phyloP scores from a whole-genome alignment of 2,797 vertebrate species.

The Chelon labrosus region DNA sequence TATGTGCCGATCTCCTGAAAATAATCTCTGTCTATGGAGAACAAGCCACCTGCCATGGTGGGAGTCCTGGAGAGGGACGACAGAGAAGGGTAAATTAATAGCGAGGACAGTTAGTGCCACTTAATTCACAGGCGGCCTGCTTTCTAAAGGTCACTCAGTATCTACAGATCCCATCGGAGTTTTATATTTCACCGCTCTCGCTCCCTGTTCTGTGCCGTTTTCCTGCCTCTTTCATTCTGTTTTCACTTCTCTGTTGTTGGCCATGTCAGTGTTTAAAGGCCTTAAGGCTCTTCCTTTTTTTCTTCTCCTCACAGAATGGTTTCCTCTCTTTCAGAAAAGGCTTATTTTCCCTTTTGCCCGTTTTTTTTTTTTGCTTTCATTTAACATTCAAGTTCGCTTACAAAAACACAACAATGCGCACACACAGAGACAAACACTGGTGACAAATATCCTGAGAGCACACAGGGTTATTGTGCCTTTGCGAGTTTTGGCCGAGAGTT shows the following conservation, averaged over 20 bases:
- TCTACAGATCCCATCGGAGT: slow-evolving; percentile 55
- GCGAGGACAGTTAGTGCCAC: slow-evolving; percentile 26
- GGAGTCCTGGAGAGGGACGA: slow-evolving; percentile 88
- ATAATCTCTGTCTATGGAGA: slow-evolving; percentile 99
- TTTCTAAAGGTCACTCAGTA: slow-evolving; percentile 59
- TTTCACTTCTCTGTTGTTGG: slow-evolving; percentile 47
- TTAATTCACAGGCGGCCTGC: slow-evolving; percentile 34
- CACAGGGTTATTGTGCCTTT: not conserved
- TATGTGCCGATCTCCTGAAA: slow-evolving; percentile 99
- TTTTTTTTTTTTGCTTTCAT: slow-evolving; percentile 31
- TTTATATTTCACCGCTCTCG: slow-evolving; percentile 48
- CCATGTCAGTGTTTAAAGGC: slow-evolving; percentile 31
- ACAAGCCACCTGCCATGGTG: slow-evolving; percentile 98
- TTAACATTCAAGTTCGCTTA: slow-evolving; percentile 19
- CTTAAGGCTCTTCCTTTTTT: slow-evolving; percentile 10
- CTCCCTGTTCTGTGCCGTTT: slow-evolving; percentile 28
- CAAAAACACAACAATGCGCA: slow-evolving; percentile 18
- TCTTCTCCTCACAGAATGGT: slow-evolving; percentile 9
- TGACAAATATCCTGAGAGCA: slow-evolving; percentile 38
- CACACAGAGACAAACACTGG: slow-evolving; percentile 22
- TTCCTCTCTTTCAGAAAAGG: slow-evolving; percentile 43
- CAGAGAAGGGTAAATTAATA: slow-evolving; percentile 25
- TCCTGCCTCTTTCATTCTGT: slow-evolving; percentile 46
- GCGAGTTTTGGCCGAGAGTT: slow-evolving; percentile 4
- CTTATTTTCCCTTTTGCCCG: slow-evolving; percentile 56